Conservation (phyloP, 2,113 vertebrate species). For the Ochotona princeps region DNA sequence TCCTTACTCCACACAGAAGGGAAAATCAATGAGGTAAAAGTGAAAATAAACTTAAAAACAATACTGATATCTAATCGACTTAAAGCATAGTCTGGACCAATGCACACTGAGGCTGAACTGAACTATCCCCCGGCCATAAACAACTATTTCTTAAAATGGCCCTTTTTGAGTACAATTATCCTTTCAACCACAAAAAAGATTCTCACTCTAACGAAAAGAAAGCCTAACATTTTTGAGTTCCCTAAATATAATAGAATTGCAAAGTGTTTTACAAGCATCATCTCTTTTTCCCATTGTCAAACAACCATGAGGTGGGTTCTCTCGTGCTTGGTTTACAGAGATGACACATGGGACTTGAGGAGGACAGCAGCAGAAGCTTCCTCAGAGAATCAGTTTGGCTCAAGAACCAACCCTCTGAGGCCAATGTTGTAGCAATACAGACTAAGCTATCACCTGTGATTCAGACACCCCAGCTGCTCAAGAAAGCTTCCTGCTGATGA, state of each 20-base stretch:
- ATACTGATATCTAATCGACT: conserved; percentile 15
- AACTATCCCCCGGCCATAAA: background rate
- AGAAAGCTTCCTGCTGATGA: too few relatives aligned
- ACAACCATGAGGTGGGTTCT: background rate
- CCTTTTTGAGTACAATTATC: background rate
- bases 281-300: background rate
- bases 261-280: background rate
- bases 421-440: background rate
- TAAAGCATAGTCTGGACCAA: conserved; percentile 25
- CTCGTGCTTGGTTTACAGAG: conserved; percentile 27
- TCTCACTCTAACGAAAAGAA: conserved; percentile 24
- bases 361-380: background rate
- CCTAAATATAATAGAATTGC: background rate
- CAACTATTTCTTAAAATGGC: background rate
- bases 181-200: background rate
- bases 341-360: conserved; percentile 15
- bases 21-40: conserved; percentile 48
- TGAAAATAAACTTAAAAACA: conserved; percentile 51
- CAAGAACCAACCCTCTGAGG: background rate
- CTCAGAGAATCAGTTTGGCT: background rate
- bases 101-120: background rate
- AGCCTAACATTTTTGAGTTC: background rate
- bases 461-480: too few relatives aligned
- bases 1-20: background rate
- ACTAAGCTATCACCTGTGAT: too few relatives aligned